A percentile compares a stretch with the other conserved stretches of the same genome.
Evolutionary conservation across 2,888 invertebrate species (phyloP).

Genomic region (Drosophila rellima): DNA sequence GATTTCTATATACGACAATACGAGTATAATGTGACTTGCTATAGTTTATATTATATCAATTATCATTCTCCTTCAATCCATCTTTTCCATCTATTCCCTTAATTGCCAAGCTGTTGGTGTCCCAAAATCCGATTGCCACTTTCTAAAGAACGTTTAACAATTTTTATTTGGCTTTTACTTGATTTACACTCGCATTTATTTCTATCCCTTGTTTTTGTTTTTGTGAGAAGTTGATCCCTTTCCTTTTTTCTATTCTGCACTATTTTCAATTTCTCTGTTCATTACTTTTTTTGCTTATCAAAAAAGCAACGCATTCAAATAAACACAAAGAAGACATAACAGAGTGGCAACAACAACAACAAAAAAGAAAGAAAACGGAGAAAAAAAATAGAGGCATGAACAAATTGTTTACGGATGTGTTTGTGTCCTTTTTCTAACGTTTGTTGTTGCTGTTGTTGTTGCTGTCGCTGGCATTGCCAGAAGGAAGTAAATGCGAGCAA

Average conservation of each 20-base stretch:
- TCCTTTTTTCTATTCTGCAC: slow-evolving; percentile 30
- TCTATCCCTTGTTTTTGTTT: slow-evolving; percentile 32
- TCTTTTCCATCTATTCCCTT: too few species aligned
- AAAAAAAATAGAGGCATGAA: slow-evolving; percentile 66
- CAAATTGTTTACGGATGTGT: slow-evolving; percentile 80
- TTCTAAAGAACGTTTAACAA: slow-evolving; percentile 28
- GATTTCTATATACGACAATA: not conserved
- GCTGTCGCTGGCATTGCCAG: slow-evolving; percentile 28
- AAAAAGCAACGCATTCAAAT: slow-evolving; percentile 59
- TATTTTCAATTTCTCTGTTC: slow-evolving; percentile 68
- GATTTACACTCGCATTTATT: slow-evolving; percentile 29
- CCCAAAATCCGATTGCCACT: slow-evolving; percentile 33
- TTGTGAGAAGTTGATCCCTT: not conserved
- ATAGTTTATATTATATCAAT: not conserved
- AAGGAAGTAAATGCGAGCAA: slow-evolving; percentile 46
- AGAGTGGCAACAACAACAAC: slow-evolving; percentile 28
- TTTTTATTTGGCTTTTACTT: slow-evolving; percentile 36
- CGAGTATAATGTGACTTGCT: too few species aligned
- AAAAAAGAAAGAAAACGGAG: slow-evolving; percentile 1
- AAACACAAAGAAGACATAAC: slow-evolving; percentile 56
- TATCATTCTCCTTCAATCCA: not conserved
- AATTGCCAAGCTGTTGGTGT: slow-evolving; percentile 35
- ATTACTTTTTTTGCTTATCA: slow-evolving; percentile 79
- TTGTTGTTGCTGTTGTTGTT: slow-evolving; percentile 41
- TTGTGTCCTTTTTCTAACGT: slow-evolving; percentile 72